These are phyloP conservation scores for Argyrosomus regius DNA, from an alignment of 2,797 vertebrate genomes.

Conservation along the genomic window DNA sequence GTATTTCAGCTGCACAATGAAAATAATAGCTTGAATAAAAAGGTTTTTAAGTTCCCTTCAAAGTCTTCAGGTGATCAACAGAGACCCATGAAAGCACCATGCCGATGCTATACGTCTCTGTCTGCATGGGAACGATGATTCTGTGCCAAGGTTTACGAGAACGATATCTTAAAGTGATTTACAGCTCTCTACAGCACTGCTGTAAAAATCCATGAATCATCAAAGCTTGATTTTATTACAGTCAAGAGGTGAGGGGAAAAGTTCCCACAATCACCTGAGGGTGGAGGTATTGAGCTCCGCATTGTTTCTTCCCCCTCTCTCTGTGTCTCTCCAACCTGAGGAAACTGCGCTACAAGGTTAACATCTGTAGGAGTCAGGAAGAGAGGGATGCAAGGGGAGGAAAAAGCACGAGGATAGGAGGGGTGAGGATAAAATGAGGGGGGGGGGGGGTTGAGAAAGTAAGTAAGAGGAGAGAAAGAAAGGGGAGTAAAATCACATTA, in stretches of 20 bases:
- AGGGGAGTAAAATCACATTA: slow-evolving; percentile 14
- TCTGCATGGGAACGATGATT: slow-evolving; percentile 61
- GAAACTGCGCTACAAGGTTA: slow-evolving; percentile 81
- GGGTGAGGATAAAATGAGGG: neutral
- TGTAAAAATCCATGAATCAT: slow-evolving; percentile 76
- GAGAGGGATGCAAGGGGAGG: slow-evolving; percentile 46
- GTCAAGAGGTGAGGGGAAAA: slow-evolving; percentile 23
- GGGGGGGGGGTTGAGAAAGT: slow-evolving; percentile 1
- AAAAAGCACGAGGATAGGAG: slow-evolving; percentile 23
- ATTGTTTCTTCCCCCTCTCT: slow-evolving; percentile 21
- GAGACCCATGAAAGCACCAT: slow-evolving; percentile 46
- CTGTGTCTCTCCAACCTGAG: slow-evolving; percentile 69
- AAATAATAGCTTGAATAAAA: slow-evolving; percentile 52
- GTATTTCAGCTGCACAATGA: slow-evolving; percentile 19
- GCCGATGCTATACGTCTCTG: slow-evolving; percentile 64
- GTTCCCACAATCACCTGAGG: slow-evolving; percentile 75
- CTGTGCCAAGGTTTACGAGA: slow-evolving; percentile 62
- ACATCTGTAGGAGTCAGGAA: slow-evolving; percentile 76
- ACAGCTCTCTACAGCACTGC: slow-evolving; percentile 64
- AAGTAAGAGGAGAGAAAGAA: neutral
- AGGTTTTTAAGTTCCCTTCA: slow-evolving; percentile 45
- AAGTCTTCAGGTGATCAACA: slow-evolving; percentile 49
- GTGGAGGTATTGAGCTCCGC: slow-evolving; percentile 85
- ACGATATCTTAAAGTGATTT: slow-evolving; percentile 71
- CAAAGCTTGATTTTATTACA: slow-evolving; percentile 74